Base-by-base conservation (phyloP, 1,140 invertebrate species). In the Atopsyche davidsoni region DNA sequence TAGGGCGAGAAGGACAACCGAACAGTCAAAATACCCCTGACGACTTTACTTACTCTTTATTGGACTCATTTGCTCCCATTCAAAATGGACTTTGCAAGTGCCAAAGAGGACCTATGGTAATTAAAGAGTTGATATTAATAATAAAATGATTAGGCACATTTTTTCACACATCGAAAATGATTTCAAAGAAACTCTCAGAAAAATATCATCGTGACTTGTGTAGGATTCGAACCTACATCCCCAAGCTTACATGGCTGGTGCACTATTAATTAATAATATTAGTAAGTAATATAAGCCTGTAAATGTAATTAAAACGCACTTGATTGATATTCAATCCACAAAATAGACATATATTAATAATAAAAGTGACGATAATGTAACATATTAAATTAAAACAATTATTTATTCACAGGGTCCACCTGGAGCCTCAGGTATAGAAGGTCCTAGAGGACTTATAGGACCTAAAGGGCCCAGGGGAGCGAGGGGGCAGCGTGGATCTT, bases 41-140 rank as follows among this genome's bases (percentile, higher is more conserved):
- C 21, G 62, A 66, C 50, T 55, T 57, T 35, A 49, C 71, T 1
- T 74, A 78, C 53, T 67, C 71, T 46, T 65, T 79, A 45, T 57
- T 79, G 19, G 78, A 81, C 54, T 66, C 76, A 9, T 79, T 72
- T 35, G 75, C 75, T 4, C 73, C 71, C 4, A 59, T 73, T 23
- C 66, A 70, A 52, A 70, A 67, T 18, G 75, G 71, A 3, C 73
- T 69, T 55, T 79, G 75, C 51, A 66, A 73, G 23, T 80, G 77
- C 60, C 76, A 80, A 63, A 63, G 78, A 56, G 78, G 79, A 24
- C 71, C 77, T 3, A 67, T 78, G 60, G 78, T 80, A 60, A 66
- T 67, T 65, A 34, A 6, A 14, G 24, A 7, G 42, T 52, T 25
- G 2, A 4, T 2, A 44, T 24, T 46, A 19, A 34, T 35, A 44